These are phyloP conservation scores for Naja naja DNA, from an alignment of 2,113 vertebrate genomes.

Conservation along the genomic window DNA sequence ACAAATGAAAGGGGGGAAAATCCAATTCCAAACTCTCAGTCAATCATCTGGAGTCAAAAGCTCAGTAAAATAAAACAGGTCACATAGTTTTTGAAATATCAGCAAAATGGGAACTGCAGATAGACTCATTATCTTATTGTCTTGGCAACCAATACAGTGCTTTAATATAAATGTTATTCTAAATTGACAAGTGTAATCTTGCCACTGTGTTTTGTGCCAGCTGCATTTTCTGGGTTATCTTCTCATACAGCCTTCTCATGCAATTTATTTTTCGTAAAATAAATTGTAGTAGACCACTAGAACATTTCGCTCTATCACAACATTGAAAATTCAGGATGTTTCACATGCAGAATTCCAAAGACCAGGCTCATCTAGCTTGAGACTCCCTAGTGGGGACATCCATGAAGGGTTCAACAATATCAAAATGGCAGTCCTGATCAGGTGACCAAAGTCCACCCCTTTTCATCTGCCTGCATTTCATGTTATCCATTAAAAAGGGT, in stretches of 20 bases:
- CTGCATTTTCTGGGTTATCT: background rate
- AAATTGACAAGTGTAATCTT: background rate
- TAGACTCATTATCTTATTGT: background rate
- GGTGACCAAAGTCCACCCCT: background rate
- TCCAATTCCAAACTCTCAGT: background rate
- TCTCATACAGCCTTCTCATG: background rate
- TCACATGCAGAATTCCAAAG: background rate
- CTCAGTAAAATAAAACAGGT: background rate
- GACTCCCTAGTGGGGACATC: background rate
- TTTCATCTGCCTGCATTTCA: background rate
- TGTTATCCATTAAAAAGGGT: background rate
- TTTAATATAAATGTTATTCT: background rate
- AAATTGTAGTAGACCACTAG: background rate
- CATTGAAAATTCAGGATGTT: background rate
- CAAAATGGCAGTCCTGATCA: background rate
- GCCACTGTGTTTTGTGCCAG: background rate
- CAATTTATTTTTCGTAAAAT: too few relatives aligned
- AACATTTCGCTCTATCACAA: background rate
- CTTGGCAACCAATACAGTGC: background rate
- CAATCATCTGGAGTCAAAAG: background rate
- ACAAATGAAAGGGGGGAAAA: background rate
- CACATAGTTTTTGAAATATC: background rate
- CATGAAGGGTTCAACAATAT: background rate
- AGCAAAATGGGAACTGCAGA: background rate
- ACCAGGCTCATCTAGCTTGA: background rate